Percentiles rank a stretch among this genome's conserved stretches.
phyloP scores from a whole-genome alignment of 2,113 vertebrate genomes.

The Periophthalmodon schlosseri region DNA sequence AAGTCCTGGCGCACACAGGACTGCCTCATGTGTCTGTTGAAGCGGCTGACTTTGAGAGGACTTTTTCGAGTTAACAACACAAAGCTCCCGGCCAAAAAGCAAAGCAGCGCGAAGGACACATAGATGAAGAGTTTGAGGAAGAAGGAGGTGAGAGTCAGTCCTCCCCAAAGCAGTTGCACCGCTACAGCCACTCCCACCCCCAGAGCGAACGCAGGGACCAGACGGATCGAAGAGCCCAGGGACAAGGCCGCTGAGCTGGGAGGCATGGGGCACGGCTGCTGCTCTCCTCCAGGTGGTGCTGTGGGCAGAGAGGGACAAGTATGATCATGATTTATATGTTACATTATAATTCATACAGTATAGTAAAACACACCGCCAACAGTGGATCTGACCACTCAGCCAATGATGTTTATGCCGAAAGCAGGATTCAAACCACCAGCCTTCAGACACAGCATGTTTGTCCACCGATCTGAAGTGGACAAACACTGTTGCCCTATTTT shows the following conservation, averaged over 20 bases:
- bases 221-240: constrained; percentile 54
- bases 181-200: constrained; percentile 72
- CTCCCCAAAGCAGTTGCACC: constrained; percentile 76
- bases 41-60: constrained; percentile 70
- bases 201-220: constrained; percentile 72
- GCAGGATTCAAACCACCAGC: too few relatives aligned
- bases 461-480: too few relatives aligned
- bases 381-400: too few relatives aligned
- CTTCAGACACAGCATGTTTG: too few relatives aligned
- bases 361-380: too few relatives aligned
- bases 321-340: neutral
- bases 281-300: constrained; percentile 64
- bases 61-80: constrained; percentile 75
- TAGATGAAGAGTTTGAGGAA: constrained; percentile 80
- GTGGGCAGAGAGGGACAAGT: neutral
- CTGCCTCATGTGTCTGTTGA: constrained; percentile 56
- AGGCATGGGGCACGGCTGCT: constrained; percentile 65
- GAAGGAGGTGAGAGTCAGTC: constrained; percentile 76
- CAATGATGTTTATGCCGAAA: too few relatives aligned
- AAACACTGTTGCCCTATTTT: too few relatives aligned
- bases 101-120: constrained; percentile 77
- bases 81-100: constrained; percentile 76
- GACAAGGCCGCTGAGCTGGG: constrained; percentile 43
- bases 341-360: too few relatives aligned
- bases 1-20: constrained; percentile 61